phyloP scores from a whole-genome alignment of 92 coral and sea anemone genomes.

The Pocillopora meandrina region DNA sequence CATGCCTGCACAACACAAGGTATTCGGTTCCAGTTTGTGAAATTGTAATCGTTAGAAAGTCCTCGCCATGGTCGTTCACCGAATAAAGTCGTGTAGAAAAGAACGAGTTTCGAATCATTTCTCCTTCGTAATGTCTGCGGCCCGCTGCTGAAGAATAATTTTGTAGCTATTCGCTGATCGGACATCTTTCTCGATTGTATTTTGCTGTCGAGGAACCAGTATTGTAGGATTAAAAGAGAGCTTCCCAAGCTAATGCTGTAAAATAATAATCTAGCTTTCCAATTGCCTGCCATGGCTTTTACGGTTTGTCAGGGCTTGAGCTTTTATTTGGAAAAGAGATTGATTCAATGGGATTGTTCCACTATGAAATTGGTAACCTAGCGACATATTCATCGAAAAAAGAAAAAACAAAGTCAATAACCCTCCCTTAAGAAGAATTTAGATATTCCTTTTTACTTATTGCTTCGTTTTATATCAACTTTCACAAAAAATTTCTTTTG shows the following conservation, averaged over 20 bases:
- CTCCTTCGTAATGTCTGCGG: background rate
- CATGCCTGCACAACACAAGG: conserved; percentile 73
- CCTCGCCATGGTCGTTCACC: conserved; percentile 82
- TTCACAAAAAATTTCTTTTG: too few species aligned
- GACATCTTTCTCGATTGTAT: background rate
- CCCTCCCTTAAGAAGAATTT: too few species aligned
- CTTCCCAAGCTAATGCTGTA: conserved; percentile 1
- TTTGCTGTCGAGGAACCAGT: conserved; percentile 1
- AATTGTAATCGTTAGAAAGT: conserved; percentile 60
- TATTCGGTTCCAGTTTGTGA: conserved; percentile 67
- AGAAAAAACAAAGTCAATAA: too few species aligned
- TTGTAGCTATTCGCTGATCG: background rate
- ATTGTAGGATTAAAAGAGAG: background rate
- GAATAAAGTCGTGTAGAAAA: conserved; percentile 82
- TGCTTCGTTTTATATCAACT: too few species aligned
- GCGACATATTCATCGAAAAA: too few species aligned
- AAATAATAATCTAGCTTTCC: background rate
- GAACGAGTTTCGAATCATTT: conserved; percentile 51
- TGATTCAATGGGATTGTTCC: background rate
- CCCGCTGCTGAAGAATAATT: background rate
- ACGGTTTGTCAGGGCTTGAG: too few species aligned
- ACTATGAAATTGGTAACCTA: too few species aligned
- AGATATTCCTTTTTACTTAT: too few species aligned
- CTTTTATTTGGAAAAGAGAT: too few species aligned
- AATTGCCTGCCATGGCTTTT: background rate